Base-by-base conservation (phyloP, 1,140 invertebrate genomes). In the Drosophila tristis region DNA sequence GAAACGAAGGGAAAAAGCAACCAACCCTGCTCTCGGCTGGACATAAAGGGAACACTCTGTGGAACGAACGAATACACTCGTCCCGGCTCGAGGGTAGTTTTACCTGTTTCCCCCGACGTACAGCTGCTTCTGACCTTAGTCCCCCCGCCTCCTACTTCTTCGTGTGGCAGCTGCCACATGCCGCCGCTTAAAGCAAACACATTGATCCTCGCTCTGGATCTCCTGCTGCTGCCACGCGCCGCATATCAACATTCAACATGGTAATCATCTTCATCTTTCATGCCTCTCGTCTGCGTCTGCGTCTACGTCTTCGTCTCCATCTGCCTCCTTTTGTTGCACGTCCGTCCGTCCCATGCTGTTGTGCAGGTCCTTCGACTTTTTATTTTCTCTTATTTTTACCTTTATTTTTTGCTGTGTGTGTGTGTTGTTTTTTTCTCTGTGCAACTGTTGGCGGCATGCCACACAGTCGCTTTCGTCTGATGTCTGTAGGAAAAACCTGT, bases 161-260 rank as follows among this genome's bases (percentile, higher is more conserved):
- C 48, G 45, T 61, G 29, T 54, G 79, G 64, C 84, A 89, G 84
- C 84, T 90, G 84, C 84, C 85, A 84, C 84, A 89, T 87, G 80
- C 78, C 66, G 72, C 66, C 58, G 35, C 11, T 62, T 45, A 59
- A 70, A 65, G 73, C 64, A 61, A 62, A 72, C 54, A 72, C 64
- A 70, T 70, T 71, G 70, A 75, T 81, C 68, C 57, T 39, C 11
- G 35, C 35, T 39, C 35, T 39, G 35, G 35, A 39, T 13, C 35
- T 39, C 35, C 35, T 39, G 35, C 35, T 39, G 35, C 35, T 39
- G 84, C 85, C 84, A 89, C 84, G 84, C 85, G 84, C 84, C 84
- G 85, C 85, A 80, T 84, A 89, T 89, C 76, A 89, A 84, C 84
- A 87, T 89, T 89, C 76, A 89, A 84, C 84, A 87, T 89, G 85